Conservation (phyloP, 2,888 invertebrate genomes). For the Phortica magna region DNA sequence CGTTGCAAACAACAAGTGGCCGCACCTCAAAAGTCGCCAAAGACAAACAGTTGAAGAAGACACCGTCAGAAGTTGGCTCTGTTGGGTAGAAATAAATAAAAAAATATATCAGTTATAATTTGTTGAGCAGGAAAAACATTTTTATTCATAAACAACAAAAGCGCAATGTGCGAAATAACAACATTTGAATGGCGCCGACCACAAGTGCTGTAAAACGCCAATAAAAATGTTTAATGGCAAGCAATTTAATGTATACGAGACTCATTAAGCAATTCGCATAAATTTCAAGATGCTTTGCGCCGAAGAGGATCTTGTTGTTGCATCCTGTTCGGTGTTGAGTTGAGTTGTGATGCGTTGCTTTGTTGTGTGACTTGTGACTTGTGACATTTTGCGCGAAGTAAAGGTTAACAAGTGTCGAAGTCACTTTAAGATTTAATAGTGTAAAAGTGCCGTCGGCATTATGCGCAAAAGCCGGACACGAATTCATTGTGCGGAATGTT, state of each 20-base stretch:
- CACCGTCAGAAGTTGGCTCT: constrained; percentile 41
- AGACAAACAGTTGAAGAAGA: constrained; percentile 63
- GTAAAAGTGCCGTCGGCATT: constrained; percentile 20
- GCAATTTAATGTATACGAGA: constrained; percentile 31
- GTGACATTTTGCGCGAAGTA: neutral
- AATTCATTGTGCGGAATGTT: constrained; percentile 24
- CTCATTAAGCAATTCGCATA: constrained; percentile 29
- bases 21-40: constrained; percentile 62
- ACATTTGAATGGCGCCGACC: neutral
- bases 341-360: neutral
- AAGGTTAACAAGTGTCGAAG: constrained; percentile 28
- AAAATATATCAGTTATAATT: constrained; percentile 15
- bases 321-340: neutral
- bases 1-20: constrained; percentile 63
- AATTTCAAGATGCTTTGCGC: neutral
- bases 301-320: neutral
- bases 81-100: constrained; percentile 4
- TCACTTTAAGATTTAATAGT: neutral
- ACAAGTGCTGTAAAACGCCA: neutral
- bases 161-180: constrained; percentile 16
- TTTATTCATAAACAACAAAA: neutral
- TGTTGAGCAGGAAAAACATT: neutral
- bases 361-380: neutral
- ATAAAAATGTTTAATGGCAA: constrained; percentile 4
- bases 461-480: constrained; percentile 15